Percentiles rank a stretch among this genome's conserved stretches.
Evolutionary conservation across 2,888 invertebrate species (phyloP).

Genomic region (Cephus sareptanus): DNA sequence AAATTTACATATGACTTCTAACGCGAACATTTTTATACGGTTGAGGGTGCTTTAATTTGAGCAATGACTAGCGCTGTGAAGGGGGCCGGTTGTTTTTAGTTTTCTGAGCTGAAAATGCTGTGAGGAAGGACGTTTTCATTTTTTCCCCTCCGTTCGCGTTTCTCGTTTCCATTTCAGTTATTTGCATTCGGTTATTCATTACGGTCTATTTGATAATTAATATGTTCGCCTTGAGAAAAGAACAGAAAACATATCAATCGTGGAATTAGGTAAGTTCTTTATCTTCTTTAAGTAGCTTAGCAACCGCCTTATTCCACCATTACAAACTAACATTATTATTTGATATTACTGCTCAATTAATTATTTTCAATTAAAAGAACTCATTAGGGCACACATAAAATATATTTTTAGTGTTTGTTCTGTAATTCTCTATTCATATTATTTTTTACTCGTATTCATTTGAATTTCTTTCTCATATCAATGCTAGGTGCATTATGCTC

Average conservation of each 20-base stretch:
- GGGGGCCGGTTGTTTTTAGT: constrained; percentile 32
- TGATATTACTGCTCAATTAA: background rate
- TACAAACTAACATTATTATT: background rate
- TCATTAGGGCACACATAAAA: background rate
- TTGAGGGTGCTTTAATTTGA: background rate
- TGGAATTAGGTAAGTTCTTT: background rate
- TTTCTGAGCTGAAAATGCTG: constrained; percentile 43
- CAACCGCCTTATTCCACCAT: background rate
- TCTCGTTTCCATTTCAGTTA: constrained; percentile 41
- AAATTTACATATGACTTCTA: background rate
- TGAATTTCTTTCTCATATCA: background rate
- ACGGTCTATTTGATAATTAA: constrained; percentile 17
- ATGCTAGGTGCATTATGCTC: background rate
- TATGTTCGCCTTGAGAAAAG: constrained; percentile 19
- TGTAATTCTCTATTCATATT: background rate
- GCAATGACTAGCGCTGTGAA: constrained; percentile 11
- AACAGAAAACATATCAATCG: background rate
- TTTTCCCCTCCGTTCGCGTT: constrained; percentile 42
- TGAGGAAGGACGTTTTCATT: constrained; percentile 37
- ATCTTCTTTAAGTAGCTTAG: background rate
- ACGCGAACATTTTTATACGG: background rate
- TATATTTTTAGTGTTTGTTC: background rate
- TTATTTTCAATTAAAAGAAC: background rate
- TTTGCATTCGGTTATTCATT: constrained; percentile 38
- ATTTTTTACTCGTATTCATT: background rate